Conservation (phyloP, 2,113 vertebrate species). For the Mungos mungo region DNA sequence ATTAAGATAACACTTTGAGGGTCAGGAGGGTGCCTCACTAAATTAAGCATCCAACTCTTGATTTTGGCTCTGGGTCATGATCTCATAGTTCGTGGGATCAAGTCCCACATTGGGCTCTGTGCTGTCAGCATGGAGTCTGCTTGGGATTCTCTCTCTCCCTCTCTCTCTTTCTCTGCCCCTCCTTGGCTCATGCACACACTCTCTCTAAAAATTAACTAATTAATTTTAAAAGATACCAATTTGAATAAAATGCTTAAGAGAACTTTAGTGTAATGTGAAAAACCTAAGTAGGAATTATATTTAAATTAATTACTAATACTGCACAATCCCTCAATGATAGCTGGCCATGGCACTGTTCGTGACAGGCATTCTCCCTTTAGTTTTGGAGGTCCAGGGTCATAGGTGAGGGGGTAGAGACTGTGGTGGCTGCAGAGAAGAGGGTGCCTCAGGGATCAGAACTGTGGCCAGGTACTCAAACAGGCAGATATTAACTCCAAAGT, state of each 20-base stretch:
- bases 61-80: too few species aligned
- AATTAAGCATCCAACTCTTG: too few species aligned
- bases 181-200: too few species aligned
- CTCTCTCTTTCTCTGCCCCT: too few species aligned
- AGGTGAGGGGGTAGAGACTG: not conserved
- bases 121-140: too few species aligned
- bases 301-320: not conserved
- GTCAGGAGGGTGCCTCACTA: too few species aligned
- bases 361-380: not conserved
- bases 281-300: not conserved
- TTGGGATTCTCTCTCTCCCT: too few species aligned
- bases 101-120: too few species aligned
- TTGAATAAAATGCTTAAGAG: not conserved
- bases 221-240: not conserved
- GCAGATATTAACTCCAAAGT: not conserved
- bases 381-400: not conserved
- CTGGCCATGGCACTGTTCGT: not conserved
- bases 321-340: fast-evolving
- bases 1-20: not conserved
- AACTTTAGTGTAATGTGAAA: not conserved
- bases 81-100: too few species aligned
- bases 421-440: not conserved
- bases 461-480: not conserved
- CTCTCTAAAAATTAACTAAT: too few species aligned
- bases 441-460: not conserved